Evolutionary conservation across 2,113 vertebrate species (phyloP).

Genomic region (Chunga burmeisteri): DNA sequence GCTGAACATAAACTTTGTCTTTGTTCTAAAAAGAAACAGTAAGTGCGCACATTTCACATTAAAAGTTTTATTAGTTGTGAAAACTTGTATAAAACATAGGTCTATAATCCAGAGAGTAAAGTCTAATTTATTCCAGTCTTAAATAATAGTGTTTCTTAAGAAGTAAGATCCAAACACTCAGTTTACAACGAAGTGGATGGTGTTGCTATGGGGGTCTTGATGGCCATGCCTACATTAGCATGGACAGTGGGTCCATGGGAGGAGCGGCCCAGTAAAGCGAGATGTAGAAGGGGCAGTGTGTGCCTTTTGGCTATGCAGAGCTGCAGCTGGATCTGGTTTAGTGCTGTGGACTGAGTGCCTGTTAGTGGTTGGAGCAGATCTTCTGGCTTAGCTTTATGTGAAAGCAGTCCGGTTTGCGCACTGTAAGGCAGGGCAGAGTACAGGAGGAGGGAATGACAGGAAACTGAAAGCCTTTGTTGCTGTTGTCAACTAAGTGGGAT

Average conservation of each 20-base stretch:
- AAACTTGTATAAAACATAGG: background rate
- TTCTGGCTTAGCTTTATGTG: background rate
- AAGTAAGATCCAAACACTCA: background rate
- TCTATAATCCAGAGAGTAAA: background rate
- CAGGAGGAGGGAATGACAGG: background rate
- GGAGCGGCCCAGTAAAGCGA: background rate
- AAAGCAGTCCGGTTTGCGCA: background rate
- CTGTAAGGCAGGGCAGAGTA: background rate
- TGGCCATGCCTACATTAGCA: fast-evolving
- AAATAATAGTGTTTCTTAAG: background rate
- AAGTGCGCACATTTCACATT: background rate
- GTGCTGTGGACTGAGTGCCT: background rate
- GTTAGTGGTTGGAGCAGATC: background rate
- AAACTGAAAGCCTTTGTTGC: background rate
- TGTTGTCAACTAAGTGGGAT: background rate
- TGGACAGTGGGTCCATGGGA: too few species aligned
- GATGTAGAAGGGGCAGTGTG: fast-evolving
- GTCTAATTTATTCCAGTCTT: background rate
- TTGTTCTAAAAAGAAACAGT: background rate
- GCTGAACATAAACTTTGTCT: background rate
- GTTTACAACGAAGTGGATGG: background rate
- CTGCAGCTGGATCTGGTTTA: background rate
- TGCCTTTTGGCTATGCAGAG: background rate
- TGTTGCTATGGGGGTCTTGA: background rate
- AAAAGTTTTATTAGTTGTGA: background rate